These are phyloP conservation scores for Monochamus saltuarius DNA, from an alignment of 1,140 invertebrate genomes.

Conservation along the genomic window DNA sequence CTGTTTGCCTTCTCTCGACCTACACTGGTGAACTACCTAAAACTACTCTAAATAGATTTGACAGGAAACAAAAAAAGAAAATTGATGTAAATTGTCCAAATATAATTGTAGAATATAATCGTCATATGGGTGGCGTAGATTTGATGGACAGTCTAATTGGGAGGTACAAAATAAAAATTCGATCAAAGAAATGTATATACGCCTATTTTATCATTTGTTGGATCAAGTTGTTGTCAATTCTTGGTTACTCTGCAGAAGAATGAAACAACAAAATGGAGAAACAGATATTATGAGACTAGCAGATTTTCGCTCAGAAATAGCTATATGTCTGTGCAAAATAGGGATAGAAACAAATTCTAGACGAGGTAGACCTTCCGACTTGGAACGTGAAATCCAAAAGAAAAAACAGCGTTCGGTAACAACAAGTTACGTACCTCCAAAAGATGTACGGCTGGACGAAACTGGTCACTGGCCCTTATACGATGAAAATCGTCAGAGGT, in stretches of 20 bases:
- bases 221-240: constrained; percentile 45
- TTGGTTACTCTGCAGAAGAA: constrained; percentile 30
- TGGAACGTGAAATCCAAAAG: constrained; percentile 6
- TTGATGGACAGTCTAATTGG: constrained; percentile 47
- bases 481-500: constrained; percentile 8
- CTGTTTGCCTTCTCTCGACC: constrained; percentile 15
- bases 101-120: constrained; percentile 27
- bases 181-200: constrained; percentile 44
- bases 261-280: constrained; percentile 6
- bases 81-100: constrained; percentile 21
- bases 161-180: constrained; percentile 46
- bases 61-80: constrained; percentile 19
- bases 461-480: constrained; percentile 13
- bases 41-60: constrained; percentile 16
- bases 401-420: constrained; percentile 13
- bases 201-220: constrained; percentile 53
- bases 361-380: constrained; percentile 14
- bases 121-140: constrained; percentile 52
- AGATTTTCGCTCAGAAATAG: constrained; percentile 23
- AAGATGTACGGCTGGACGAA: constrained; percentile 5
- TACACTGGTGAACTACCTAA: constrained; percentile 14
- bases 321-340: constrained; percentile 12
- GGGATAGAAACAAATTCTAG: constrained; percentile 4
- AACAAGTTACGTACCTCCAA: constrained; percentile 19
- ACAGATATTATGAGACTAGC: constrained; percentile 15